Evolutionary conservation across 1,140 invertebrate genomes (phyloP), one percentile per base, ranked within the genome.

Genomic region (Brachionus manjavacas): DNA sequence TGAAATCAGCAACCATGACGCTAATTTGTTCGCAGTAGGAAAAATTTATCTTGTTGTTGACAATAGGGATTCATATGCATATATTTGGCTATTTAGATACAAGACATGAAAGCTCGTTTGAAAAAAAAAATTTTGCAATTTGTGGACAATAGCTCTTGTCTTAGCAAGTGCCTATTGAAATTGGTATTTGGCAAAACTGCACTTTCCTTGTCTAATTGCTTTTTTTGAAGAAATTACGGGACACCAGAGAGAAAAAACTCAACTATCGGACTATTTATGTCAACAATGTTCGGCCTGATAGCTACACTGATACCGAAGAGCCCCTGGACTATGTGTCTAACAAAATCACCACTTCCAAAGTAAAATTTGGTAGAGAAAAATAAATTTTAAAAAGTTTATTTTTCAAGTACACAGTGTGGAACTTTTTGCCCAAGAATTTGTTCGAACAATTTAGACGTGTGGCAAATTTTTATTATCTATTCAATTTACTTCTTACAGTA

Each of bases 401-500:
- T 87, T 97, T 96, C 3, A 98, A 93, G 91, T 96, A 96, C 87
- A 94, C 93, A 12, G 14, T 93, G 78, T 92, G 93, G 89, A 94
- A 92, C 87, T 95, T 95, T 87, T 85, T 95, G 60, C 94, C 94
- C 43, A 94, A 94, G 88, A 96, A 95, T 90, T 87, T 96, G 41
- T 92, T 93, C 86, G 94, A 95, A 87, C 95, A 96, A 89, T 95
- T 96, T 88, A 91, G 93, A 3, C 91, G 94, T 84, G 90, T 95
- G 41, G 94, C 94, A 31, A 95, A 95, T 89, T 94, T 95, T 86
- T 96, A 95, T 87, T 96, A 95, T 86, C 90, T 95, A 0, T 90
- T 92, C 74, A 92, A 94, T 78, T 91, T 92, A 9, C 88, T 94
- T 16, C 91, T 94, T 83, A 91, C 93, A 91, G 93, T 93, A 88